phyloP scores from a whole-genome alignment of 2,888 invertebrate species.

The Folsomia manolachei region DNA sequence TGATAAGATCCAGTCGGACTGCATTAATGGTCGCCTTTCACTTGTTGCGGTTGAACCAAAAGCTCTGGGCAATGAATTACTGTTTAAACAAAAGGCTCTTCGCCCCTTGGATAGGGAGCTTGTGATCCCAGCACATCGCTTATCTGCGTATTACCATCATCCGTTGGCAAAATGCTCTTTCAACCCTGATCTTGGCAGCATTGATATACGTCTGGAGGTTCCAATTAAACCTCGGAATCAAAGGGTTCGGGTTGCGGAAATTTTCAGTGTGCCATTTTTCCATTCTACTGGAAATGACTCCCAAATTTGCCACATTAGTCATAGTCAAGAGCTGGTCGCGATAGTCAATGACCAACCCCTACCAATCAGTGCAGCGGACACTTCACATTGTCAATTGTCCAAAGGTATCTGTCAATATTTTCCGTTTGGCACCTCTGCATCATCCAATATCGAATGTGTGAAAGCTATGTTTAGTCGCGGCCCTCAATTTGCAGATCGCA shows the following conservation, averaged over 20 bases:
- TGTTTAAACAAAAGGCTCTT: too few species aligned
- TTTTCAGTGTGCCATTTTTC: background rate
- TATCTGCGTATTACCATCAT: background rate
- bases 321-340: background rate
- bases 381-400: background rate
- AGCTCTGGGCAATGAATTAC: background rate
- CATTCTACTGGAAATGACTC: too few species aligned
- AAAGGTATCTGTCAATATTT: constrained; percentile 5
- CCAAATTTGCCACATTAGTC: background rate
- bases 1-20: background rate
- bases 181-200: background rate
- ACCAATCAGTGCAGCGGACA: background rate
- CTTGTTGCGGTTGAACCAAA: background rate
- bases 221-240: background rate
- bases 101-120: background rate
- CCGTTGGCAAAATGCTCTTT: background rate
- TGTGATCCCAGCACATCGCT: background rate
- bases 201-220: background rate
- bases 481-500: background rate
- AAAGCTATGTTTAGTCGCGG: background rate
- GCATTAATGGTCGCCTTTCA: background rate
- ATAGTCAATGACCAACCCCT: background rate
- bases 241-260: background rate
- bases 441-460: background rate
- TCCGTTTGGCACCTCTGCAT: background rate